These are phyloP conservation scores for Menidia menidia DNA, from an alignment of 2,797 vertebrate species.

Conservation along the genomic window DNA sequence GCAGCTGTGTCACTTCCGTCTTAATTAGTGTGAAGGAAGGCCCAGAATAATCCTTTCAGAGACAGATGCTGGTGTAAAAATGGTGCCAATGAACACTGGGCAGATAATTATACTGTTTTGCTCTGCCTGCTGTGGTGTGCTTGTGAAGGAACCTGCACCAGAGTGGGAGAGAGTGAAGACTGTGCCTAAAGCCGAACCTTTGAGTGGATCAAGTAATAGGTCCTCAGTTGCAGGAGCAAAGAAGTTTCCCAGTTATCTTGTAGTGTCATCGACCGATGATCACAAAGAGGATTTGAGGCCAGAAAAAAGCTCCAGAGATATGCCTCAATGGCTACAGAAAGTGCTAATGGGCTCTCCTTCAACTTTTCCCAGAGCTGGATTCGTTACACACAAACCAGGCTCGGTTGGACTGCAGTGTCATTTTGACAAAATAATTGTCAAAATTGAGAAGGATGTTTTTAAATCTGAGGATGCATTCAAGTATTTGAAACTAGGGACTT, in stretches of 20 bases:
- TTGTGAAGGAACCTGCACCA: conserved; percentile 13
- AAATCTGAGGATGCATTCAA: conserved; percentile 19
- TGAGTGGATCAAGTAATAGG: not conserved
- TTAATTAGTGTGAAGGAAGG: conserved; percentile 39
- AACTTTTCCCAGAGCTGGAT: fast-evolving
- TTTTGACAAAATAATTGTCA: conserved; percentile 70
- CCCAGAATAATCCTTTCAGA: not conserved
- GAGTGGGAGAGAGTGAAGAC: conserved; percentile 37
- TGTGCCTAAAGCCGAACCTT: not conserved
- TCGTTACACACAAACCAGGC: fast-evolving
- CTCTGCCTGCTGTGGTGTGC: conserved; percentile 3
- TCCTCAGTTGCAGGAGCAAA: not conserved
- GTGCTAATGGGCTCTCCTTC: conserved; percentile 44
- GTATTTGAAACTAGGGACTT: conserved; percentile 68
- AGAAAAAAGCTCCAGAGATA: conserved; percentile 11
- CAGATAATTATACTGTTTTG: conserved; percentile 44
- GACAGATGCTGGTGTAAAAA: conserved; percentile 32
- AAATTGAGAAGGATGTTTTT: conserved; percentile 58
- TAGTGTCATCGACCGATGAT: conserved; percentile 24
- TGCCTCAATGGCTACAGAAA: conserved; percentile 39
- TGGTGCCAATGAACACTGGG: conserved; percentile 33
- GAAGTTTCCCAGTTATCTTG: conserved; percentile 45
- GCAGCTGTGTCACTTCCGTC: conserved; percentile 44
- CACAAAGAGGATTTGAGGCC: conserved; percentile 60
- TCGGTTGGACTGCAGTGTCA: conserved; percentile 64